These are phyloP conservation scores for Egretta garzetta DNA, from an alignment of 2,113 vertebrate genomes.

Conservation along the genomic window DNA sequence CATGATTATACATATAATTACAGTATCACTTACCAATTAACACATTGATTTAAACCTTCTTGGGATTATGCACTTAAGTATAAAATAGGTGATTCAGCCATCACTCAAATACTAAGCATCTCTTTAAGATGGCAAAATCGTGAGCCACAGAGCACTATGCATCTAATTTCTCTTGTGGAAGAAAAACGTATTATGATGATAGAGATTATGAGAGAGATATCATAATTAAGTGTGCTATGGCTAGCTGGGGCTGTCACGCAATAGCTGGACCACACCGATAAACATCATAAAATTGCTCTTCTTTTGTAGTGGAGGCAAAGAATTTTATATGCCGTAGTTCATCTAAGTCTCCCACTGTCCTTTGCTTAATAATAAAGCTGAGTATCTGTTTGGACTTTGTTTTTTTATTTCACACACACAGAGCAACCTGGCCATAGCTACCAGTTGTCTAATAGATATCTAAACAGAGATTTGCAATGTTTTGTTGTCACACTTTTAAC, in stretches of 20 bases:
- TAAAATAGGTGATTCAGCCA: slow-evolving; percentile 69
- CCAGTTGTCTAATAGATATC: slow-evolving; percentile 17
- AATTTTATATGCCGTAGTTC: not conserved
- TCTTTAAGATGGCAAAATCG: slow-evolving; percentile 20
- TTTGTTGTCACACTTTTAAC: slow-evolving; percentile 42
- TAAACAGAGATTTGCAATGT: slow-evolving; percentile 26
- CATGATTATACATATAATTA: slow-evolving; percentile 81
- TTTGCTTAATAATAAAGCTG: slow-evolving; percentile 33
- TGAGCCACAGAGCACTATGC: not conserved
- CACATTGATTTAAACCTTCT: slow-evolving; percentile 77
- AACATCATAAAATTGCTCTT: not conserved
- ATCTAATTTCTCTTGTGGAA: slow-evolving; percentile 45
- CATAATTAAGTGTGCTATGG: not conserved
- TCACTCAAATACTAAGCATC: slow-evolving; percentile 59
- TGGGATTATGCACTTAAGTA: slow-evolving; percentile 74
- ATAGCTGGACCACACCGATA: not conserved
- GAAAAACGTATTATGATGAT: slow-evolving; percentile 13
- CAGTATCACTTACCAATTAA: slow-evolving; percentile 81
- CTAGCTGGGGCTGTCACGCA: slow-evolving; percentile 10
- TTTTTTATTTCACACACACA: not conserved
- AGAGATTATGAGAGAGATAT: not conserved
- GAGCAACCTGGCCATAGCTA: slow-evolving; percentile 11
- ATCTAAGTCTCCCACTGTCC: slow-evolving; percentile 32
- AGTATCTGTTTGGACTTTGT: not conserved
- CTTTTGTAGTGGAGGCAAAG: not conserved